A percentile compares a stretch with the other conserved stretches of the same genome.
Evolutionary conservation across 2,888 invertebrate genomes (phyloP).

Genomic region (Hyppa rectilinea): DNA sequence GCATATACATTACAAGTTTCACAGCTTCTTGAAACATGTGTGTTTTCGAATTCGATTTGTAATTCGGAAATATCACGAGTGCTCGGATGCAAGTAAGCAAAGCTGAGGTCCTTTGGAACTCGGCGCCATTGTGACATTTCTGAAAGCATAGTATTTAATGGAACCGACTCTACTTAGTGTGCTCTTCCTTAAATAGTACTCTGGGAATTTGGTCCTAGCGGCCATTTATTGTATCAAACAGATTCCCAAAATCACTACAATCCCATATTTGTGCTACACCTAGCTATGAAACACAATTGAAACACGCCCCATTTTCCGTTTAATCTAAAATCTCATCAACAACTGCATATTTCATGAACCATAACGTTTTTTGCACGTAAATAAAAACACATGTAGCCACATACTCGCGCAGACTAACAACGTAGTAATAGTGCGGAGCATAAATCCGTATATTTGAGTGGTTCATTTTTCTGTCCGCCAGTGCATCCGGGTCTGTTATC

Average conservation of each 20-base stretch:
- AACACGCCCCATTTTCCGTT: constrained; percentile 6
- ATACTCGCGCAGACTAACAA: constrained; percentile 33
- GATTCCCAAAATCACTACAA: not conserved
- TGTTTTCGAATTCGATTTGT: constrained; percentile 16
- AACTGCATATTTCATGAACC: constrained; percentile 12
- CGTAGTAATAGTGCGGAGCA: constrained; percentile 47
- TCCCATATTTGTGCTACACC: not conserved
- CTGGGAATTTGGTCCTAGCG: not conserved
- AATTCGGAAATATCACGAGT: constrained; percentile 21
- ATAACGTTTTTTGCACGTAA: constrained; percentile 16
- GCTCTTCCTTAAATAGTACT: constrained; percentile 30
- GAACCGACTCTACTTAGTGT: not conserved
- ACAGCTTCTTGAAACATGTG: constrained; percentile 9
- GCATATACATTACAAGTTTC: constrained; percentile 7
- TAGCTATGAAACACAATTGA: constrained; percentile 1
- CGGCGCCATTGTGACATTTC: constrained; percentile 42
- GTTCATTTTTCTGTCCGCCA: constrained; percentile 63
- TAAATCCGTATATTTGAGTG: constrained; percentile 58
- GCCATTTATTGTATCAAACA: constrained; percentile 11
- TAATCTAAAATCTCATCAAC: constrained; percentile 18
- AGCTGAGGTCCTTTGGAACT: constrained; percentile 37
- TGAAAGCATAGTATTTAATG: constrained; percentile 40
- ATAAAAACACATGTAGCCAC: constrained; percentile 24
- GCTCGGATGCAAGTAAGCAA: constrained; percentile 25
- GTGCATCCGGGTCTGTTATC: constrained; percentile 60